Evolutionary conservation across 2,113 vertebrate genomes (phyloP), one percentile per base, ranked within the genome.

Genomic region (Coracopsis vasa): DNA sequence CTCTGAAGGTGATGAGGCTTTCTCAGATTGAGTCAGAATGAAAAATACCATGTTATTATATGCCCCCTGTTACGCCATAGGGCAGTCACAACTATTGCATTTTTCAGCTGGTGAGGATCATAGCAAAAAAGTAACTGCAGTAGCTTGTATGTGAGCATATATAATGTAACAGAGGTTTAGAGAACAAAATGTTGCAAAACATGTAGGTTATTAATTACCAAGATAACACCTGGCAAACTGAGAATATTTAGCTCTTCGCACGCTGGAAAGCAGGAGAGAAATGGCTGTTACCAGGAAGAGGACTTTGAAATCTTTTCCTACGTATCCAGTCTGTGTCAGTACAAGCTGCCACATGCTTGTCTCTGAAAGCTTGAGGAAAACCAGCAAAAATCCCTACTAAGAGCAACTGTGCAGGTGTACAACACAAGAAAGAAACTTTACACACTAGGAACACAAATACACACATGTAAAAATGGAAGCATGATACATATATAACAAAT

Each of bases 1-100:
- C 8, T 51, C 58, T 70, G 50, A 92, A 62, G 60, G 92, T 15
- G 37, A 58, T 35, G 50, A 80, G 23, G 25, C 5, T 70, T 94
- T 54, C 69, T 84, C 25, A 78, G 31, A 67, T 19, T 28, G 31
- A 86, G 28, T 86, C 37, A 74, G 56, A 88, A 88, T 64, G 39
- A 86, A 85, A 92, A 94, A 85, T 74, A 53, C 3, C 6, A 1
- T 47, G 47, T 27, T 61, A 24, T 39, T 72, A n/a, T 2, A 3
- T 6, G 13, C 5, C 41, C 6, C 5, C 17, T n/a, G 3, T 31
- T 45, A 13, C 51, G 39, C 39, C 25, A 33, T 2, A 50, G 24
- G 16, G 24, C 29, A 77, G 35, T 31, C 0, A 0, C 35, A 27
- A 82, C 25, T 61, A 85, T 77, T 24, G 66, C 5, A 41, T 33